Percentiles rank a stretch among this genome's conserved stretches.
Conservation (phyloP, 2,888 invertebrate species). For the Alloscopus bannaensis region DNA sequence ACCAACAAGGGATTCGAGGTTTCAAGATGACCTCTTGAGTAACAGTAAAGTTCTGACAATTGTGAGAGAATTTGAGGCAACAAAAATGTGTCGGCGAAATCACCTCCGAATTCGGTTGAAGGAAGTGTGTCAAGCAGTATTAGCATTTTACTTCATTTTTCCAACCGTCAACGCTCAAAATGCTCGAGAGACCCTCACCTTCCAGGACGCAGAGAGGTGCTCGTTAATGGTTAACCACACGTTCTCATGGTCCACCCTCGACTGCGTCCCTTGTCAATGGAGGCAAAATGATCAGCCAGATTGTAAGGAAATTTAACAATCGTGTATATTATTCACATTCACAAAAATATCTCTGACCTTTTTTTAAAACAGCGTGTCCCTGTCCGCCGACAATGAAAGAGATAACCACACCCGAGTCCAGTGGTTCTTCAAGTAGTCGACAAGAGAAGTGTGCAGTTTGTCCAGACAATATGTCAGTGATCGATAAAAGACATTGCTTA, state of each 20-base stretch:
- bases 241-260: slow-evolving; percentile 62
- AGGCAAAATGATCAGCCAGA: slow-evolving; percentile 31
- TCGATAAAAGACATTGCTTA: slow-evolving; percentile 63
- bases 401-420: slow-evolving; percentile 6
- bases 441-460: slow-evolving; percentile 62
- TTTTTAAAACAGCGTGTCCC: slow-evolving; percentile 43
- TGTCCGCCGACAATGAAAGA: slow-evolving; percentile 43
- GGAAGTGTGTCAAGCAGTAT: too few species aligned
- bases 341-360: slow-evolving; percentile 38
- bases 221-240: slow-evolving; percentile 46
- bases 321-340: not conserved
- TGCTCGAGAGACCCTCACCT: slow-evolving; percentile 38
- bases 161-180: too few species aligned
- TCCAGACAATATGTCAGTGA: slow-evolving; percentile 50
- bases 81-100: too few species aligned
- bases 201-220: slow-evolving; percentile 52
- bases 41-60: too few species aligned
- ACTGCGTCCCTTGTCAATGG: slow-evolving; percentile 69
- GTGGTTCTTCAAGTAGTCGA: not conserved
- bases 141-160: too few species aligned
- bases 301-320: slow-evolving; percentile 36
- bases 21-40: too few species aligned
- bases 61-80: too few species aligned
- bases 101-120: too few species aligned
- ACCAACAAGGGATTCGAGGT: too few species aligned